Evolutionary conservation across 2,888 invertebrate species (phyloP).

Genomic region (Cactoblastis cactorum): DNA sequence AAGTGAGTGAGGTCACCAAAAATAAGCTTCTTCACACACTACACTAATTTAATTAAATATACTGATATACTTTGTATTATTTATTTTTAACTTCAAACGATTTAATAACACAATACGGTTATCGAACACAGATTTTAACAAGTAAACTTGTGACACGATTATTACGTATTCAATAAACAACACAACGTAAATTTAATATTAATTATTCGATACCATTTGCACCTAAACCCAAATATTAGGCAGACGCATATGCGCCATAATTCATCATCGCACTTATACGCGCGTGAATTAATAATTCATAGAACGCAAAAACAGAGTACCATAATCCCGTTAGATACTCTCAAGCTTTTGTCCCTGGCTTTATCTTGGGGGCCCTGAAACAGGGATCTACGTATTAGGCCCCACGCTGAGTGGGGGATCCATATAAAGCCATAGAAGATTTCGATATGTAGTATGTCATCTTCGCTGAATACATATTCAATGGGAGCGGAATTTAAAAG

Average conservation of each 20-base stretch:
- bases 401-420: slow-evolving; percentile 22
- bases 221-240: neutral
- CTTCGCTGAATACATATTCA: neutral
- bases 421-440: neutral
- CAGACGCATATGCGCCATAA: slow-evolving; percentile 11
- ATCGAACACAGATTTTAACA: too few species aligned
- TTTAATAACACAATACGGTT: too few species aligned
- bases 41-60: too few species aligned
- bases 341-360: slow-evolving; percentile 32
- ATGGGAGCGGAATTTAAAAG: too few species aligned
- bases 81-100: too few species aligned
- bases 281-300: slow-evolving; percentile 51
- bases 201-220: neutral
- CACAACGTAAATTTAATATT: neutral
- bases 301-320: slow-evolving; percentile 54
- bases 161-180: neutral
- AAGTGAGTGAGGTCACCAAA: too few species aligned
- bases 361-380: slow-evolving; percentile 31
- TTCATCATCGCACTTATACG: slow-evolving; percentile 14
- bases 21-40: too few species aligned
- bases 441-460: neutral
- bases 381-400: slow-evolving; percentile 53
- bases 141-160: too few species aligned
- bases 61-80: too few species aligned
- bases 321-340: slow-evolving; percentile 59